These are phyloP conservation scores for Arion vulgaris DNA, from an alignment of 1,140 invertebrate genomes.

Conservation along the genomic window DNA sequence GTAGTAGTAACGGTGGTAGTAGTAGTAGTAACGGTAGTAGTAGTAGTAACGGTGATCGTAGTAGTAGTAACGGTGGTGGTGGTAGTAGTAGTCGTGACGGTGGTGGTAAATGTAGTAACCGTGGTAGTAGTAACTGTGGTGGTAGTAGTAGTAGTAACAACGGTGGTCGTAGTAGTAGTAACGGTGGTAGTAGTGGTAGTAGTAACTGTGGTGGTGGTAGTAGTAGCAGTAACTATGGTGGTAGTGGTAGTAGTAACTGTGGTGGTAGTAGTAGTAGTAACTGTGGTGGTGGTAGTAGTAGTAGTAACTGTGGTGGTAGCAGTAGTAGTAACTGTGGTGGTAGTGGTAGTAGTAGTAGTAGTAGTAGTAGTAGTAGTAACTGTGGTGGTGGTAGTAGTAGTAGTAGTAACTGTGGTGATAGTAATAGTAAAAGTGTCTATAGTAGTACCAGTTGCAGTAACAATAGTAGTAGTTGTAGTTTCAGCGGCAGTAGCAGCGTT, in stretches of 20 bases:
- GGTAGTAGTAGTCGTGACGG: no score
- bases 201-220: neutral
- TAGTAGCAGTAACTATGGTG: neutral
- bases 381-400: neutral
- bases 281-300: neutral
- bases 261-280: no score
- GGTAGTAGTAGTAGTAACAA: no score
- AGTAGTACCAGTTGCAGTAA: neutral
- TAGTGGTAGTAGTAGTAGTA: constrained; percentile 3
- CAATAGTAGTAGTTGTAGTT: neutral
- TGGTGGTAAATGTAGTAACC: no score
- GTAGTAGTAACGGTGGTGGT: no score
- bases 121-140: no score
- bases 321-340: neutral
- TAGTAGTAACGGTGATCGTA: no score
- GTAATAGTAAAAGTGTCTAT: neutral
- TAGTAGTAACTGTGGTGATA: no score
- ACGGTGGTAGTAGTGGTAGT: neutral
- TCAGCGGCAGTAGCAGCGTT: neutral
- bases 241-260: neutral
- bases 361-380: neutral
- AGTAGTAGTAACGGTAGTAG: neutral
- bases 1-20: no score
- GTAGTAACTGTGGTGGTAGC: no score
- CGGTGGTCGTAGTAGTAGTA: no score